Conservation (phyloP, 2,113 vertebrate genomes). For the Amphiprion percula region DNA sequence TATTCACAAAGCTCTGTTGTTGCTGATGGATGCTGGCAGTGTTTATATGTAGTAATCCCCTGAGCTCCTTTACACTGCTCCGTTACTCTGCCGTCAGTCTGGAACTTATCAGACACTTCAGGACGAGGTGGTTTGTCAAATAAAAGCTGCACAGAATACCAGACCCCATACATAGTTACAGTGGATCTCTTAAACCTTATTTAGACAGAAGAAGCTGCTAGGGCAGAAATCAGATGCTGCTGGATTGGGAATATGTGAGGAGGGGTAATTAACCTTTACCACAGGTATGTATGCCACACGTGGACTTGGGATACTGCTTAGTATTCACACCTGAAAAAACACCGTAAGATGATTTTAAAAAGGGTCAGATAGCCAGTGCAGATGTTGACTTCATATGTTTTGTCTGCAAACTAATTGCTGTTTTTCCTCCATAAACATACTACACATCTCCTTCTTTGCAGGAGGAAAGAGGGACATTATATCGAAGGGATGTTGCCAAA, state of each 20-base stretch:
- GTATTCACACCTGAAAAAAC: neutral
- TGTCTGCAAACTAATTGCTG: neutral
- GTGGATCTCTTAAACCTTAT: conserved; percentile 50
- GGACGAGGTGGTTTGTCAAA: conserved; percentile 11
- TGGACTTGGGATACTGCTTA: neutral
- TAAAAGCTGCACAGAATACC: conserved; percentile 1
- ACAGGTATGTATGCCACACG: neutral
- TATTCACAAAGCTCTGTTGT: conserved; percentile 8
- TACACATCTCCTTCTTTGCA: conserved; percentile 5
- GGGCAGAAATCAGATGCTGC: neutral
- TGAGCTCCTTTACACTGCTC: conserved; percentile 14
- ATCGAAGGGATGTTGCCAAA: neutral
- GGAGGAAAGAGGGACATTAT: neutral
- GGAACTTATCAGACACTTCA: conserved; percentile 50
- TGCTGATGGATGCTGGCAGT: conserved; percentile 36
- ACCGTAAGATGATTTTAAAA: neutral
- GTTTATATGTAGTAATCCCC: conserved; percentile 70
- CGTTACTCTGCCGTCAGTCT: conserved; percentile 47
- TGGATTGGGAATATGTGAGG: neutral
- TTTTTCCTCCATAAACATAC: neutral
- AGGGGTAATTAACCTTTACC: neutral
- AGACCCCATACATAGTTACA: conserved; percentile 27
- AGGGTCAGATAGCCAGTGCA: neutral
- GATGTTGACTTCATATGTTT: neutral
- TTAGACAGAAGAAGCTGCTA: conserved; percentile 46